Conservation (phyloP, 2,113 vertebrate species). For the Takifugu bimaculatus region DNA sequence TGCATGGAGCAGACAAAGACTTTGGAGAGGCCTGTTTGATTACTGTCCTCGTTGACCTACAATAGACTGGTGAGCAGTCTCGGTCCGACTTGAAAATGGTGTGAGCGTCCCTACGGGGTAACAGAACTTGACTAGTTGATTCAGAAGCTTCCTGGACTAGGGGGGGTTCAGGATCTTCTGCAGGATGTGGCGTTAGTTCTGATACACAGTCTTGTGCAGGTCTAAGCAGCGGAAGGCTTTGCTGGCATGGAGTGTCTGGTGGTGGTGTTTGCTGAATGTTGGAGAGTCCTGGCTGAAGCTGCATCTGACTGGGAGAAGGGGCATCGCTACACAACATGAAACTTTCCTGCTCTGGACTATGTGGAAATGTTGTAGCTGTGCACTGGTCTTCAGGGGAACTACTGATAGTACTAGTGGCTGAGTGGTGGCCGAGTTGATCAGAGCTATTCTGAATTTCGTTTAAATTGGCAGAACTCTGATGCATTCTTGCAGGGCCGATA, state of each 20-base stretch:
- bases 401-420: not conserved
- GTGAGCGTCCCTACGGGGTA: too few relatives aligned
- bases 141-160: constrained; percentile 39
- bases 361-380: not conserved
- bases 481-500: not conserved
- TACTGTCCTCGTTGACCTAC: not conserved
- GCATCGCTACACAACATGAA: constrained; percentile 4
- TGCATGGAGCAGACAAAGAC: constrained; percentile 59
- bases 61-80: constrained; percentile 11
- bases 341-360: constrained; percentile 8
- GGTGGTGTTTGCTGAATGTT: constrained; percentile 4
- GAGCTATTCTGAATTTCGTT: constrained; percentile 2
- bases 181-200: constrained; percentile 3
- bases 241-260: not conserved
- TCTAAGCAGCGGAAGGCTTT: not conserved
- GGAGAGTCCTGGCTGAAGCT: not conserved
- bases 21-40: not conserved
- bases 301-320: constrained; percentile 1
- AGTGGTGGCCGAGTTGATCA: not conserved
- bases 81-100: constrained; percentile 45
- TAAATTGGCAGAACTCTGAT: not conserved
- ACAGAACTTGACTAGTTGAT: constrained; percentile 3
- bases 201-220: constrained; percentile 9
- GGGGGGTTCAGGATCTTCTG: constrained; percentile 22
- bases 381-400: constrained; percentile 5